Conservation (phyloP, 2,888 invertebrate species). For the Shargacucullia verbasci region DNA sequence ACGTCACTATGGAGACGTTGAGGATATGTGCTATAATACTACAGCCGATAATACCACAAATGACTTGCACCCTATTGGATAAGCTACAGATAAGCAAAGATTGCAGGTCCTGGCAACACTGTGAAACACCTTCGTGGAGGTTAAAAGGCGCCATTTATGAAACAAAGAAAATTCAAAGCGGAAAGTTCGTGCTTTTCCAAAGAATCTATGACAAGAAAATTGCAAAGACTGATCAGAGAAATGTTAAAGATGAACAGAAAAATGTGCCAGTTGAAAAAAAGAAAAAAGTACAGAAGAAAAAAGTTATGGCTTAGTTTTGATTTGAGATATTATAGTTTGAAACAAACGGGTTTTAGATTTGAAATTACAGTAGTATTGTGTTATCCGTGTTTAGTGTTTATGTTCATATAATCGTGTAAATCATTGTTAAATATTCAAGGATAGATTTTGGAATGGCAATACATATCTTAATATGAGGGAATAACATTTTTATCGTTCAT, state of each 20-base stretch:
- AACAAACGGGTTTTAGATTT: constrained; percentile 42
- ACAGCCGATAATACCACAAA: constrained; percentile 95
- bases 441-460: too few relatives aligned
- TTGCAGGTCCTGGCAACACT: constrained; percentile 76
- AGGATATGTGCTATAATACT: constrained; percentile 93
- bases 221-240: constrained; percentile 10
- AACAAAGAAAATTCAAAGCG: constrained; percentile 77
- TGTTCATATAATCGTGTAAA: too few relatives aligned
- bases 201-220: constrained; percentile 79
- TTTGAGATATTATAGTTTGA: constrained; percentile 4
- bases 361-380: constrained; percentile 7
- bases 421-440: too few relatives aligned
- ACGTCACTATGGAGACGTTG: constrained; percentile 95
- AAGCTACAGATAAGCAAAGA: constrained; percentile 88
- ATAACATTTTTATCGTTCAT: too few relatives aligned
- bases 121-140: constrained; percentile 79
- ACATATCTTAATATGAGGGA: too few relatives aligned
- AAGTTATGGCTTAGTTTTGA: constrained; percentile 60
- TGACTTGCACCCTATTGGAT: constrained; percentile 91
- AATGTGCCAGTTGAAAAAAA: constrained; percentile 24
- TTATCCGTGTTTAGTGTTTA: too few relatives aligned
- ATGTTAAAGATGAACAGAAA: constrained; percentile 13
- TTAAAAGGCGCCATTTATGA: constrained; percentile 77
- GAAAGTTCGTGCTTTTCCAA: constrained; percentile 83
- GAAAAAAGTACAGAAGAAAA: constrained; percentile 66